Conservation (phyloP, 2,888 invertebrate species). For the Lithophane ornitopus region DNA sequence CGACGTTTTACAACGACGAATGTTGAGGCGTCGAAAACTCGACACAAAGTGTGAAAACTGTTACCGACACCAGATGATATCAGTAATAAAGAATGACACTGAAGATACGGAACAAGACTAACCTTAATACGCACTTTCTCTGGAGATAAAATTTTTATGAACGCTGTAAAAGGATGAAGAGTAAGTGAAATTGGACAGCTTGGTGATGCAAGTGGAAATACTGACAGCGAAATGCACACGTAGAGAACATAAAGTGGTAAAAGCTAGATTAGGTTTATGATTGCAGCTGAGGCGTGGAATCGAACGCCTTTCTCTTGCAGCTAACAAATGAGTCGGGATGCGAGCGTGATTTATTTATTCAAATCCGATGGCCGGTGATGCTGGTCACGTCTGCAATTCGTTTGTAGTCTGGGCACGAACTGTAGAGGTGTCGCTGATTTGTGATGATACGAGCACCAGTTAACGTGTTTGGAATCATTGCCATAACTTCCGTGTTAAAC, state of each 20-base stretch:
- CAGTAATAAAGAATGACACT: constrained; percentile 66
- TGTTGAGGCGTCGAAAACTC: constrained; percentile 24
- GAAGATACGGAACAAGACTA: constrained; percentile 68
- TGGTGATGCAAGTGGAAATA: constrained; percentile 57
- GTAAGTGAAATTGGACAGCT: constrained; percentile 69
- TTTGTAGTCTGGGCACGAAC: constrained; percentile 80
- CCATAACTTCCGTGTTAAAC: constrained; percentile 54
- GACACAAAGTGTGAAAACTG: constrained; percentile 71
- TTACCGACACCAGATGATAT: constrained; percentile 69
- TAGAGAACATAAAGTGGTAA: constrained; percentile 79
- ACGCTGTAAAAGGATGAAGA: constrained; percentile 76
- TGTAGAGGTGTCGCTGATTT: constrained; percentile 78
- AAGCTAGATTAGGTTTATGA: constrained; percentile 81
- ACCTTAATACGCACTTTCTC: constrained; percentile 81
- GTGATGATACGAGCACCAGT: constrained; percentile 75
- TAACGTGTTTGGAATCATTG: constrained; percentile 67
- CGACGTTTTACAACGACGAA: constrained; percentile 35
- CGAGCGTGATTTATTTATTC: constrained; percentile 85
- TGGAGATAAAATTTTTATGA: constrained; percentile 78
- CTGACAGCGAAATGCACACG: constrained; percentile 75
- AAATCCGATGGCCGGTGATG: constrained; percentile 82
- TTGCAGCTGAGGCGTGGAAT: constrained; percentile 81
- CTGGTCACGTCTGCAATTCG: constrained; percentile 82
- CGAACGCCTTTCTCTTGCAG: constrained; percentile 85
- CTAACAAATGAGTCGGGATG: constrained; percentile 86